phyloP scores from a whole-genome alignment of 1,140 invertebrate species.

The Drosophila pallidifrons region DNA sequence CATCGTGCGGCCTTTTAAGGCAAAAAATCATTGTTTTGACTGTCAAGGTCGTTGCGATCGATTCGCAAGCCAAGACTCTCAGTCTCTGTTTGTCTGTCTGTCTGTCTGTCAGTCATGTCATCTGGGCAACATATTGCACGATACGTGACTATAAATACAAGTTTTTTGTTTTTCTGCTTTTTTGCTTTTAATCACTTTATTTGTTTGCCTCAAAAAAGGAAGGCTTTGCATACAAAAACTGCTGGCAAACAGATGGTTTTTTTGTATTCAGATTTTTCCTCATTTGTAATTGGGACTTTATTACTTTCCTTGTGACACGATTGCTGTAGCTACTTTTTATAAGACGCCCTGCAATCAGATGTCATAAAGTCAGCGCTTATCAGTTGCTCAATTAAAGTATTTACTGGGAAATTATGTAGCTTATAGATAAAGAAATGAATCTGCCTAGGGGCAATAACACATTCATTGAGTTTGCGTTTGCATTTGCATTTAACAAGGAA shows the following conservation, averaged over 20 bases:
- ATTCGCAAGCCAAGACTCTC: constrained; percentile 52
- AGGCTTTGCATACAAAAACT: constrained; percentile 14
- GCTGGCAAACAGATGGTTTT: constrained; percentile 39
- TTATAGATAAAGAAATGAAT: constrained; percentile 19
- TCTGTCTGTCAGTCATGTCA: constrained; percentile 25
- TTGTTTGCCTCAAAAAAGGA: constrained; percentile 1
- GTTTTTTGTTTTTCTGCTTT: not conserved
- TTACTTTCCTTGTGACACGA: not conserved
- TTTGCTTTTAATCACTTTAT: constrained; percentile 26
- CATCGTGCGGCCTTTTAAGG: constrained; percentile 65
- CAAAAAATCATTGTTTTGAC: constrained; percentile 73
- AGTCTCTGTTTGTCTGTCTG: too few relatives aligned
- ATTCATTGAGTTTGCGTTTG: not conserved
- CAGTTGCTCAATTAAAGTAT: constrained; percentile 20
- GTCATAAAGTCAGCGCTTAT: constrained; percentile 13
- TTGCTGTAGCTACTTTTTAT: not conserved
- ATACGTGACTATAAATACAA: constrained; percentile 8
- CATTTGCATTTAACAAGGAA: constrained; percentile 38
- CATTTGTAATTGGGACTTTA: not conserved
- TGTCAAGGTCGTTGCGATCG: constrained; percentile 77
- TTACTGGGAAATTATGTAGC: not conserved
- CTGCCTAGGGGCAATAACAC: constrained; percentile 57
- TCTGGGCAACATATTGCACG: constrained; percentile 44
- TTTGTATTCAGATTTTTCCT: not conserved
- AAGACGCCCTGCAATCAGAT: not conserved